Evolutionary conservation across 2,888 invertebrate genomes (phyloP).

Genomic region (Amaurobius ferox): DNA sequence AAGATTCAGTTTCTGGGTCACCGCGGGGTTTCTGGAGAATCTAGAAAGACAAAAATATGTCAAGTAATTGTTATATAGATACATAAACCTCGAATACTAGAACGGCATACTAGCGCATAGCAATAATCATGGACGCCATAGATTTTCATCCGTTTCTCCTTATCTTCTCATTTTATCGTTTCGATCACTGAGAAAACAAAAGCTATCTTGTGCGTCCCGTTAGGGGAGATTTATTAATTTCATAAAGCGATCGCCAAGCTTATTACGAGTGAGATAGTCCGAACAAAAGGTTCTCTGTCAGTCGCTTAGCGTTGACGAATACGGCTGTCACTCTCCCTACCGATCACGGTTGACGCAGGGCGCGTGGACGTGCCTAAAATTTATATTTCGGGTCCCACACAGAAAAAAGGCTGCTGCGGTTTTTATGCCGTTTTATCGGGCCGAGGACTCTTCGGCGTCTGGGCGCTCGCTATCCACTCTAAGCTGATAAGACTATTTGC

Average conservation of each 20-base stretch:
- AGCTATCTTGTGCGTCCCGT: neutral
- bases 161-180: too few species aligned
- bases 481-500: slow-evolving; percentile 42
- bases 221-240: neutral
- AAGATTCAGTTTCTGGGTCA: too few species aligned
- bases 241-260: neutral
- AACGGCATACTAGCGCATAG: too few species aligned
- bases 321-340: neutral
- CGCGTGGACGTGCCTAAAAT: slow-evolving; percentile 18
- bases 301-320: neutral
- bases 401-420: neutral
- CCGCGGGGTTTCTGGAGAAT: too few species aligned
- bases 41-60: too few species aligned
- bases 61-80: too few species aligned
- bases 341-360: neutral
- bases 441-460: slow-evolving; percentile 39
- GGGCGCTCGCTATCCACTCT: neutral
- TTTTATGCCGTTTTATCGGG: slow-evolving; percentile 18
- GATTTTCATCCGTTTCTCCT: too few species aligned
- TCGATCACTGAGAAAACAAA: neutral
- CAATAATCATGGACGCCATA: too few species aligned
- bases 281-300: neutral
- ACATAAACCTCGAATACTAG: too few species aligned
- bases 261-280: neutral
- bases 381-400: neutral